phyloP scores from a whole-genome alignment of 2,797 vertebrate genomes.

The Taenioides sp. region DNA sequence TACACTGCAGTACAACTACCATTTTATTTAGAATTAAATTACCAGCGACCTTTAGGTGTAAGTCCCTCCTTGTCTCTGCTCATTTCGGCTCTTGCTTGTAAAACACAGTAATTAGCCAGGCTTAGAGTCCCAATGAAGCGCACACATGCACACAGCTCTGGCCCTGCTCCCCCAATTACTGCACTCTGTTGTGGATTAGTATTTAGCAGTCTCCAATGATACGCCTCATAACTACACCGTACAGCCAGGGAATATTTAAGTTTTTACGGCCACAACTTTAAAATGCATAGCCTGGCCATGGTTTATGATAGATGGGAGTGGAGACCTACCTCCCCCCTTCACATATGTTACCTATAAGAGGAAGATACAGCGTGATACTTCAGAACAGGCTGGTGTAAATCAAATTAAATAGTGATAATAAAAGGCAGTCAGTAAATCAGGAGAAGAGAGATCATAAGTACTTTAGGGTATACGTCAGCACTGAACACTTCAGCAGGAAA shows the following conservation, averaged over 20 bases:
- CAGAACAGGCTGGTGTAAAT: conserved; percentile 45
- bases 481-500: conserved; percentile 10
- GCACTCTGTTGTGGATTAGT: conserved; percentile 48
- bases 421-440: conserved; percentile 53
- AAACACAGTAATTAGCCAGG: conserved; percentile 58
- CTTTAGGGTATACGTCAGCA: conserved; percentile 23
- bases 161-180: conserved; percentile 27
- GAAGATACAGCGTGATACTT: conserved; percentile 32
- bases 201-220: conserved; percentile 49
- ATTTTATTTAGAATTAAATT: conserved; percentile 27
- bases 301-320: conserved; percentile 38
- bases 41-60: conserved; percentile 63
- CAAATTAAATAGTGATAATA: conserved; percentile 48
- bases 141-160: conserved; percentile 21
- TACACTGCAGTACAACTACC: too few species aligned
- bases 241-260: conserved; percentile 33
- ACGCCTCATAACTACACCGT: conserved; percentile 40
- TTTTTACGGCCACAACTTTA: conserved; percentile 29
- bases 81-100: conserved; percentile 55
- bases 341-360: conserved; percentile 57
- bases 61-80: conserved; percentile 44
- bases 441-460: conserved; percentile 29
- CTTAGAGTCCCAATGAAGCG: conserved; percentile 32
- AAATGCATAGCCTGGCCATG: conserved; percentile 32
- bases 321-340: conserved; percentile 18